Conservation (phyloP, 2,888 invertebrate species). For the Meganola albula region DNA sequence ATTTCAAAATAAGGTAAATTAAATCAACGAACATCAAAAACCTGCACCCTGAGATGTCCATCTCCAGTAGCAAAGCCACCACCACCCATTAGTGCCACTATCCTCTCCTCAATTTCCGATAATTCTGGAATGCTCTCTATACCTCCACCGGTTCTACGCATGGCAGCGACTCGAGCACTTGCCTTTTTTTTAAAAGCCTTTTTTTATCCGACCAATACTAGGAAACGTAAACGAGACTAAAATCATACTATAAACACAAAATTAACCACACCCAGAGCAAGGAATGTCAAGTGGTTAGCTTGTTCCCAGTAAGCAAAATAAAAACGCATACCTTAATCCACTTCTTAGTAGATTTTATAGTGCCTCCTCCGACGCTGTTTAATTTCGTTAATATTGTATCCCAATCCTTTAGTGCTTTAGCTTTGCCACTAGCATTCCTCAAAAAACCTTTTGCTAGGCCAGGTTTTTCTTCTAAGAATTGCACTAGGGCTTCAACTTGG, state of each 20-base stretch:
- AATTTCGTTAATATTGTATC: neutral
- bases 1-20: too few relatives aligned
- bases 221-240: neutral
- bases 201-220: conserved; percentile 2
- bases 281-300: neutral
- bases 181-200: neutral
- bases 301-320: neutral
- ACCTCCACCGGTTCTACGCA: neutral
- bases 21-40: too few relatives aligned
- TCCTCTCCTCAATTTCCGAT: conserved; percentile 4
- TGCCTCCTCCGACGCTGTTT: neutral
- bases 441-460: conserved; percentile 1
- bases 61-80: conserved; percentile 1
- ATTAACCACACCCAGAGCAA: neutral
- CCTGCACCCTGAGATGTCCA: conserved; percentile 1
- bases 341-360: neutral
- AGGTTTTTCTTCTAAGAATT: neutral
- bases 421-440: neutral
- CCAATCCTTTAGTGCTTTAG: neutral
- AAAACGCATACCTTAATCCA: neutral
- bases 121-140: neutral
- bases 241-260: neutral
- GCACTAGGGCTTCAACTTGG: neutral
- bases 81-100: neutral
- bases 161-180: neutral